Base-by-base conservation (phyloP, 2,113 vertebrate genomes). In the Holacanthus passer region DNA sequence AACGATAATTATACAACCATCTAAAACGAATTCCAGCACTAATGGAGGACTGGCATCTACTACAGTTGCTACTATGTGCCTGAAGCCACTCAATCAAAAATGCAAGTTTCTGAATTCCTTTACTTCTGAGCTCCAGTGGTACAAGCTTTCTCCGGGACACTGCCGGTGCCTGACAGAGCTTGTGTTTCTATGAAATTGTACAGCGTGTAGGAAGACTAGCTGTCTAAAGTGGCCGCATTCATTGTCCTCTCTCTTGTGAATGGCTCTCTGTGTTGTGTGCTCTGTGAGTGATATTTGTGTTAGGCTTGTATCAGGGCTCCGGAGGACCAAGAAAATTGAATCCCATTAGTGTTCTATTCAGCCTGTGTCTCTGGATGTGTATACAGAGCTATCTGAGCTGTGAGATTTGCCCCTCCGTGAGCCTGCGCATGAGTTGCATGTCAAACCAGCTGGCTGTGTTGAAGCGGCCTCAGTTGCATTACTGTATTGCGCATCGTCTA, bases 321-420 rank as follows among this genome's bases (percentile, higher is more conserved):
- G 62, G 80, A 87, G 86, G 63, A 85, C 86, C 85, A 82, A 39
- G 86, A 67, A 90, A 91, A 87, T 89, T 68, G 83, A 87, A 92
- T 89, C 89, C 77, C 71, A 87, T 91, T 89, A 90, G 77, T 59
- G 83, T 81, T 73, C 48, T 35, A 84, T 92, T 91, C 84, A 47
- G 37, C 62, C 72, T 41, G 64, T 74, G 85, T 87, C 73, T 78
- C 70, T 48, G 73, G 55, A 64, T 83, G 83, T 84, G 82, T 58
- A 60, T 17, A 47, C 83, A 39, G 82, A 27, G 52, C 86, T 72
- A 81, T 85, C 74, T 81, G 74, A 88, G 66, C 73, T 5, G 73
- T 31, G 35, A 72, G 78, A 70, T 82, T 82, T 59, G 66, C 16
- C 73, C 65, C 73, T 45, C 48, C 13, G 35, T 1, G 47, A 81